These are phyloP conservation scores for Napeogenes sylphis DNA, from an alignment of 2,888 invertebrate species.

Conservation along the genomic window DNA sequence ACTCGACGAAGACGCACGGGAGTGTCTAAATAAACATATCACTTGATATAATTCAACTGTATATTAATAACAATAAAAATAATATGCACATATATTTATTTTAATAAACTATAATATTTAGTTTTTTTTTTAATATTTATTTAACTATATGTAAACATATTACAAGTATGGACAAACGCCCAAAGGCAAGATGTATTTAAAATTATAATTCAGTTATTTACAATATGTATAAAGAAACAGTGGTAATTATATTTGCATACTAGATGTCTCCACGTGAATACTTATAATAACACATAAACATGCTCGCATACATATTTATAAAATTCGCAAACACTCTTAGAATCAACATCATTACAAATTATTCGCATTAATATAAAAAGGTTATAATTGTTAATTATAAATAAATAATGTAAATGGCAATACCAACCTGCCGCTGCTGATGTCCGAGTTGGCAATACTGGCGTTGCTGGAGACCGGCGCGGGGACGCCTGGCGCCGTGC, in stretches of 20 bases:
- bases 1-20: constrained; percentile 89
- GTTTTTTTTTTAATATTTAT: no score
- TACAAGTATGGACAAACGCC: no score
- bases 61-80: not conserved
- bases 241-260: no score
- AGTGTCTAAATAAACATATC: constrained; percentile 68
- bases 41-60: constrained; percentile 2
- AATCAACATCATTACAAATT: not conserved
- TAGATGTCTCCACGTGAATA: no score
- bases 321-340: constrained; percentile 2
- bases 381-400: constrained; percentile 4
- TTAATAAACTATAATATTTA: no score
- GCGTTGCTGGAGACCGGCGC: constrained; percentile 56
- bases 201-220: no score
- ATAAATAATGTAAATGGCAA: constrained; percentile 7
- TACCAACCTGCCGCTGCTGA: constrained; percentile 70
- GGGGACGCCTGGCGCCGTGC: constrained; percentile 45
- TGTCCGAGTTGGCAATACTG: constrained; percentile 67
- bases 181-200: no score
- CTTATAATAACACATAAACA: not conserved
- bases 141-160: no score
- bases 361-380: constrained; percentile 5
- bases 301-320: not conserved
- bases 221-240: no score
- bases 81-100: not conserved